Conservation (phyloP, 2,113 vertebrate species). For the Cichladusa arquata region DNA sequence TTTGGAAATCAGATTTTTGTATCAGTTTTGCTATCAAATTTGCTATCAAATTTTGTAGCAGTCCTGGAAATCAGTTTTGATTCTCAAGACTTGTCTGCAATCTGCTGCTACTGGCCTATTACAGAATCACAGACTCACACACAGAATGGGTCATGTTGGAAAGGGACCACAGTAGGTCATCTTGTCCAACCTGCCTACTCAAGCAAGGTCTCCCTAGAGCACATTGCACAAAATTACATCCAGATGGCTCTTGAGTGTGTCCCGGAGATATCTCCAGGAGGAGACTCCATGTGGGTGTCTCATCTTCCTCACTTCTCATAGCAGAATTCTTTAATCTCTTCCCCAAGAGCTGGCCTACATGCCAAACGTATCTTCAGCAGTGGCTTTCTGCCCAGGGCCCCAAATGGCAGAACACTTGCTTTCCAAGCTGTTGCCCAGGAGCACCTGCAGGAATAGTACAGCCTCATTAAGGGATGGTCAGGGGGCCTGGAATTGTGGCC, state of each 20-base stretch:
- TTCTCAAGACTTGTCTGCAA: neutral
- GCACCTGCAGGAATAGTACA: constrained; percentile 21
- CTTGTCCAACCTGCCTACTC: neutral
- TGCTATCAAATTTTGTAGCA: too few species aligned
- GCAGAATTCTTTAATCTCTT: neutral
- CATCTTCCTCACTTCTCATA: neutral
- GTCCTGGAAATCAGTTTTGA: neutral
- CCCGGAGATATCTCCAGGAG: neutral
- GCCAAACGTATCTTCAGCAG: neutral
- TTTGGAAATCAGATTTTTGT: neutral
- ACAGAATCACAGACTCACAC: neutral
- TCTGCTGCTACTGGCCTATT: neutral
- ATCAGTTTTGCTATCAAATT: too few species aligned
- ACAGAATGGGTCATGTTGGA: neutral
- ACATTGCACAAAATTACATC: neutral
- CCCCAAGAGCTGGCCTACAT: neutral
- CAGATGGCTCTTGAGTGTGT: neutral
- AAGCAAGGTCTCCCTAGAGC: neutral
- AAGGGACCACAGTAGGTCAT: neutral
- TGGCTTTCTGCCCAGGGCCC: neutral
- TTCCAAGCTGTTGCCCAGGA: neutral
- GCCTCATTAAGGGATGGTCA: neutral
- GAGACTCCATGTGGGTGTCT: accelerated
- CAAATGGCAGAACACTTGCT: constrained; percentile 32
- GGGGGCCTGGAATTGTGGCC: neutral